These are phyloP conservation scores for Drosophila bocqueti DNA, from an alignment of 1,140 invertebrate species.

Conservation along the genomic window DNA sequence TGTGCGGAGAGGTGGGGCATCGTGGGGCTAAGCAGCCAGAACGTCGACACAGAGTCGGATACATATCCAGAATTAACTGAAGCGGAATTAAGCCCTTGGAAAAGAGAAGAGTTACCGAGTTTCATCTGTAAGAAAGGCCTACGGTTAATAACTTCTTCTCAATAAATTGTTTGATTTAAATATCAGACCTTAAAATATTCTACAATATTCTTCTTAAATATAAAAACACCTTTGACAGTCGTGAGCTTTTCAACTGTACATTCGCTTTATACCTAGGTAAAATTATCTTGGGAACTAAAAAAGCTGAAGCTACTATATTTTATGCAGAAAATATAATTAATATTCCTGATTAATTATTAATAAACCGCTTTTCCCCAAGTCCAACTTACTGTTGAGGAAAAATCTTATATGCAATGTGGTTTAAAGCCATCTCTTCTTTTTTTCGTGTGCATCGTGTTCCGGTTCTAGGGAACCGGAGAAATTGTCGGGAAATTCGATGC, in stretches of 20 bases:
- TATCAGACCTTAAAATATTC: not conserved
- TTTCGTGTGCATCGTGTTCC: constrained; percentile 23
- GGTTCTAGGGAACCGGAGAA: constrained; percentile 19
- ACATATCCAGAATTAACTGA: constrained; percentile 11
- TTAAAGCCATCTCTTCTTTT: not conserved
- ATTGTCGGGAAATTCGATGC: constrained; percentile 66
- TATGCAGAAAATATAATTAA: not conserved
- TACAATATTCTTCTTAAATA: not conserved
- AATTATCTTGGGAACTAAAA: too few relatives aligned
- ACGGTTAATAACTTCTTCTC: too few relatives aligned
- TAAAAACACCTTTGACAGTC: not conserved
- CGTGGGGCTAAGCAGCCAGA: constrained; percentile 55
- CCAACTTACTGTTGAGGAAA: not conserved
- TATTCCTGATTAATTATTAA: not conserved
- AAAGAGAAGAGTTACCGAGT: not conserved
- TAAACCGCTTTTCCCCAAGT: not conserved
- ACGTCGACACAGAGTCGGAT: constrained; percentile 42
- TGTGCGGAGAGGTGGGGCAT: constrained; percentile 37
- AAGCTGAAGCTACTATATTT: too few relatives aligned
- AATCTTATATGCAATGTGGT: not conserved
- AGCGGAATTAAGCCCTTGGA: not conserved
- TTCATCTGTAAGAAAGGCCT: too few relatives aligned
- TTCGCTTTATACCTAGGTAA: too few relatives aligned
- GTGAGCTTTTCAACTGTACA: too few relatives aligned
- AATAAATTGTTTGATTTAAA: not conserved